Conservation (phyloP, 2,888 invertebrate species). For the Eupsilia transversa region DNA sequence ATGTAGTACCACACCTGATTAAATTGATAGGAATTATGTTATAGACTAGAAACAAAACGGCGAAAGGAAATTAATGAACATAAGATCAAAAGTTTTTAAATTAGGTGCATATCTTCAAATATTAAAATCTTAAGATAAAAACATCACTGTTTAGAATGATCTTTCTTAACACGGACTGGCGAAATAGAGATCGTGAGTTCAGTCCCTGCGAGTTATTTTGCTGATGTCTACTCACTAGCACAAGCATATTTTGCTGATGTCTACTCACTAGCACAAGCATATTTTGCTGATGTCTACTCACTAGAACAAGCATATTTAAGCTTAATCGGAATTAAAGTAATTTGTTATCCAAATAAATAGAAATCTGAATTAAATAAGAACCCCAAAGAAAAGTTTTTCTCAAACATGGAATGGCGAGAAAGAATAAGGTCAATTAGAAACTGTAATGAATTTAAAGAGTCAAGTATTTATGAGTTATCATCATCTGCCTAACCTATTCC, state of each 20-base stretch:
- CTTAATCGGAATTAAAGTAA: background rate
- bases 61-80: background rate
- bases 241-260: background rate
- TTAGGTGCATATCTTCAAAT: background rate
- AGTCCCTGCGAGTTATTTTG: background rate
- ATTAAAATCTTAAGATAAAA: background rate
- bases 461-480: background rate
- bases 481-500: background rate
- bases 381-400: background rate
- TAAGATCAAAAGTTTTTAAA: background rate
- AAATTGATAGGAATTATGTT: background rate
- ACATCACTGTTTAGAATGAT: no score
- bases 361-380: background rate
- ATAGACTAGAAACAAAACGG: background rate
- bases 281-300: background rate
- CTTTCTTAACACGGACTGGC: no score
- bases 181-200: background rate
- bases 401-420: background rate
- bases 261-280: background rate
- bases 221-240: background rate
- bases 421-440: background rate
- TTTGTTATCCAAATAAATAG: background rate
- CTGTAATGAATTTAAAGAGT: background rate
- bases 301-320: background rate
- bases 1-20: slow-evolving; percentile 95